Percentiles rank a stretch among this genome's conserved stretches.
These are phyloP conservation scores for Lepilemur ruficaudatus DNA, from an alignment of 2,797 vertebrate species.

Conservation along the genomic window DNA sequence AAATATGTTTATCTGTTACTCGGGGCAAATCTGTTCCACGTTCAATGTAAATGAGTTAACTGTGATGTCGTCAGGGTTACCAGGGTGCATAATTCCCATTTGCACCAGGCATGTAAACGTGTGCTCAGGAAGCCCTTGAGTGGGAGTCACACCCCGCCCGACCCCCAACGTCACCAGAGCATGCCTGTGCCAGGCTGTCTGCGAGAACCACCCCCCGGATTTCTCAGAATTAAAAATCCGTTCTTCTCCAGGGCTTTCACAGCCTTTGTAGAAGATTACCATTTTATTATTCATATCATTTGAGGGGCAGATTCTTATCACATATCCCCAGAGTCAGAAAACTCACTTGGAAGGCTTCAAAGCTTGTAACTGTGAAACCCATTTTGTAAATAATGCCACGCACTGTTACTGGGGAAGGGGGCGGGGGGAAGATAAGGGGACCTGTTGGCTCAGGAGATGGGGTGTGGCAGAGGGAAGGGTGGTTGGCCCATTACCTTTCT, in stretches of 20 bases:
- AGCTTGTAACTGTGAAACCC: not conserved
- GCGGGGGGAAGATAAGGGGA: not conserved
- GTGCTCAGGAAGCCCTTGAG: not conserved
- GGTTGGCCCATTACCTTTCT: not conserved
- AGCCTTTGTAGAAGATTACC: not conserved
- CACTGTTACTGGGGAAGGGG: not conserved
- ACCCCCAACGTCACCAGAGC: not conserved
- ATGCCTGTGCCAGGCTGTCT: not conserved
- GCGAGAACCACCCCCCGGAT: not conserved
- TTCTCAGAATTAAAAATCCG: constrained; percentile 45
- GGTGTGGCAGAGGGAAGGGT: not conserved
- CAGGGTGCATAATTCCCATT: not conserved
- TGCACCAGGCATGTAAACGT: not conserved
- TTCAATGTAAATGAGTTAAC: constrained; percentile 29
- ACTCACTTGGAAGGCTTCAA: not conserved
- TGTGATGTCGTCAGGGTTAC: not conserved
- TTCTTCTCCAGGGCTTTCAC: not conserved
- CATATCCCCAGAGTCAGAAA: not conserved
- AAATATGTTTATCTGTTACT: constrained; percentile 31
- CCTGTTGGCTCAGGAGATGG: not conserved
- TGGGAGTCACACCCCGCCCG: not conserved
- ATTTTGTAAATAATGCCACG: not conserved
- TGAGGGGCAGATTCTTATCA: constrained; percentile 25
- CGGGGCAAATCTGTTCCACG: constrained; percentile 30
- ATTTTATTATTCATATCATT: constrained; percentile 46